Percentiles rank a stretch among this genome's conserved stretches.
Evolutionary conservation across 1,140 invertebrate species (phyloP).

Genomic region (Tenebrio molitor): DNA sequence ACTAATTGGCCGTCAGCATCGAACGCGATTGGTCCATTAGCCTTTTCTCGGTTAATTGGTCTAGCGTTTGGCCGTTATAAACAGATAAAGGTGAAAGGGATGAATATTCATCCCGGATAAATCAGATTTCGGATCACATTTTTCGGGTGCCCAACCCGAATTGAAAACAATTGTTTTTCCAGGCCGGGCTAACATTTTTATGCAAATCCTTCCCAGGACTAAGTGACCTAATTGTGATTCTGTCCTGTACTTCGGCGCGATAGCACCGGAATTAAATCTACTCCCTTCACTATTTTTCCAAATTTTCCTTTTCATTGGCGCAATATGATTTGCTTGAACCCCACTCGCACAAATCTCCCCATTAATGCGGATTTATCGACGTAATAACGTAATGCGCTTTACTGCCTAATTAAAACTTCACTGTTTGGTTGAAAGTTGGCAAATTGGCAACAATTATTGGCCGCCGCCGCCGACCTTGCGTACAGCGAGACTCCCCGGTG

Average conservation of each 20-base stretch:
- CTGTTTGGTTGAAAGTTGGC: neutral
- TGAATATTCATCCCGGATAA: neutral
- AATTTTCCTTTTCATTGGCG: neutral
- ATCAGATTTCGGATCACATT: slow-evolving; percentile 5
- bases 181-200: slow-evolving; percentile 42
- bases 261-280: slow-evolving; percentile 6
- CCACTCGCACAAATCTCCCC: neutral
- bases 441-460: neutral
- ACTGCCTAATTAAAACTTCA: neutral
- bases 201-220: slow-evolving; percentile 40
- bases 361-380: neutral
- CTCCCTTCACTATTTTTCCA: neutral
- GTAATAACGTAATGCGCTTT: neutral
- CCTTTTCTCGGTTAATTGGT: neutral
- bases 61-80: neutral
- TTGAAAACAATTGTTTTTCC: slow-evolving; percentile 43
- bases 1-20: no score
- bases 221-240: slow-evolving; percentile 50
- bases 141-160: neutral
- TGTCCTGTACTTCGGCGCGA: slow-evolving; percentile 40
- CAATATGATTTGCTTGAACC: no score
- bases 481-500: neutral
- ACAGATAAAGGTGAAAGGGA: neutral
- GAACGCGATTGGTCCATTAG: neutral
- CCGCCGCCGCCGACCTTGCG: neutral